Base-by-base conservation (phyloP, 2,797 vertebrate genomes). In the Bovichtus variegatus region DNA sequence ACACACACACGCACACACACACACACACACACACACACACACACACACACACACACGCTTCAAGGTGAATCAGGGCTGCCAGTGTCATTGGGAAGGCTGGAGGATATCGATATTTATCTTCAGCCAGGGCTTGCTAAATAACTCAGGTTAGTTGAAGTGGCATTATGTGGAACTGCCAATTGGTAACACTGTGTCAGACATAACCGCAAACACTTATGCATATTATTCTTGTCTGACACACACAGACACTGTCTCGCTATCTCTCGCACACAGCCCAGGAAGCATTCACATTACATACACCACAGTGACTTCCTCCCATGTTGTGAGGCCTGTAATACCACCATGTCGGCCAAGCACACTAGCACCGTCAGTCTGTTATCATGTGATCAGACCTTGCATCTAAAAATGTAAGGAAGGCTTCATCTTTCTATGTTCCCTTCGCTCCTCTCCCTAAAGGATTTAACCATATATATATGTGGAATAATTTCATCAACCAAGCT, bases 401-500 rank as follows among this genome's bases (percentile, higher is more conserved):
- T 61, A 43, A 71, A 82, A 88, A 59, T 59, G 60, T 13, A 77
- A 60, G 21, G 43, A 70, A 58, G 54, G 54, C 62, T 74, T 83
- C 47, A 71, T 78, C 67, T 73, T 74, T 58, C 69, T 41, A 23
- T 65, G 41, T 77, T 82, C 41, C 49, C 61, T 43, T n/a, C 46
- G 29, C 74, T 66, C 63, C 61, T 58, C 69, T 88, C 86, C 82
- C 83, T 66, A 31, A 85, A 83, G 82, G 63, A 75, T 82, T 83
- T 79, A 72, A 80, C 69, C 71, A 71, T 82, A 60, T 74, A 76
- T 68, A 73, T 71, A 51, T 19, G 74, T 81, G 69, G 85, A 93
- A 93, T 93, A 91, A 93, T 94, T 94, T 93, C 87, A 94, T 94
- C 91, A 94, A 96, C 89, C 94, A 90, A 82, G 84, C 80, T 81